Conservation (phyloP, 2,888 invertebrate genomes). For the Tetranychus piercei region DNA sequence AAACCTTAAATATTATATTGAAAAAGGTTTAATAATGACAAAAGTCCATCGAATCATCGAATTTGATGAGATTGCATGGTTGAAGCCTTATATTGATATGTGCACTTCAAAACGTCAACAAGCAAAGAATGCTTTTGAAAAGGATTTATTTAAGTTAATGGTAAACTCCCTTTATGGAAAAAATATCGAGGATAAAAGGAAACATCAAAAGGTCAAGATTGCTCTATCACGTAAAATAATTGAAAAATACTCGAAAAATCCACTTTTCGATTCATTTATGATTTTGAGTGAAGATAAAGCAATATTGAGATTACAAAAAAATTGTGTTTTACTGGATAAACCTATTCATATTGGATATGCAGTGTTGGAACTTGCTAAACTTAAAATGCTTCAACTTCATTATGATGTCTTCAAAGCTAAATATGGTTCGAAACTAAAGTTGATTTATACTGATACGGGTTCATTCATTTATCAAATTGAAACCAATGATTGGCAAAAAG, state of each 20-base stretch:
- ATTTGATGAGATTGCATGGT: constrained; percentile 22
- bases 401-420: not conserved
- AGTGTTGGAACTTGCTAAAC: constrained; percentile 29
- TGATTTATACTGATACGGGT: not conserved
- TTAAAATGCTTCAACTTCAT: not conserved
- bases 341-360: constrained; percentile 28
- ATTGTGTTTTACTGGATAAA: constrained; percentile 24
- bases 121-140: constrained; percentile 31
- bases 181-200: constrained; percentile 30
- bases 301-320: constrained; percentile 15
- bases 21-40: not conserved
- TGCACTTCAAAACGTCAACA: constrained; percentile 25
- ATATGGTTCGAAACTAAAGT: not conserved
- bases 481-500: not conserved
- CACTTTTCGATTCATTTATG: not conserved
- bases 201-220: constrained; percentile 12
- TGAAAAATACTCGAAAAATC: not conserved
- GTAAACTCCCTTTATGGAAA: constrained; percentile 32
- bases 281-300: constrained; percentile 13
- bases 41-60: not conserved
- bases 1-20: not conserved
- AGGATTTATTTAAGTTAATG: constrained; percentile 32
- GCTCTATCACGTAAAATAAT: not conserved
- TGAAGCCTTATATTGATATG: constrained; percentile 25
- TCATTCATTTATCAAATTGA: not conserved